Evolutionary conservation across 2,113 vertebrate species (phyloP).

Genomic region (Pedionomus torquatus): DNA sequence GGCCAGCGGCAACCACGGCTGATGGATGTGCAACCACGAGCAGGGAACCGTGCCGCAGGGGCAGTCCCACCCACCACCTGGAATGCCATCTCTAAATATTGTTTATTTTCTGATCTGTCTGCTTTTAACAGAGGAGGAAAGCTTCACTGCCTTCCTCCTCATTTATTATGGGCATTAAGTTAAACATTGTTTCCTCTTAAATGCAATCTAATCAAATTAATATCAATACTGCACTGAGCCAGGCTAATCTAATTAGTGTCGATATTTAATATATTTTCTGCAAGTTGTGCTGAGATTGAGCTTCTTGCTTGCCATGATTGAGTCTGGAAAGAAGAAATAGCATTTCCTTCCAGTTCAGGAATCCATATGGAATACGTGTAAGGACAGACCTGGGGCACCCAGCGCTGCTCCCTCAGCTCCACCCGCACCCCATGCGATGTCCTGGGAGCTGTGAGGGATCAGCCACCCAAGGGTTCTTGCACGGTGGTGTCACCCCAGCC

Average conservation of each 20-base stretch:
- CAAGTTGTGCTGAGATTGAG: neutral
- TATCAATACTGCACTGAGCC: conserved; percentile 15
- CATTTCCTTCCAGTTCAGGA: neutral
- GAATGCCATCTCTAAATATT: neutral
- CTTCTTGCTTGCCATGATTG: neutral
- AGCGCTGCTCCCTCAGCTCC: accelerated
- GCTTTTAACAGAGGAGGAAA: neutral
- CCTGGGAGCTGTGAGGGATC: neutral
- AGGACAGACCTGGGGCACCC: neutral
- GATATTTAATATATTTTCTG: conserved; percentile 34
- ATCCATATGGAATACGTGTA: accelerated
- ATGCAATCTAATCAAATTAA: conserved; percentile 18
- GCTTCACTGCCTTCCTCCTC: conserved; percentile 31
- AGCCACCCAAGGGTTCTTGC: neutral
- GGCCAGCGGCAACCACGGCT: too few relatives aligned
- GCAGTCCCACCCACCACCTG: too few relatives aligned
- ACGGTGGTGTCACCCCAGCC: neutral
- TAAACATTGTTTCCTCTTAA: conserved; percentile 47
- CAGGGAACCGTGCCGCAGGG: accelerated
- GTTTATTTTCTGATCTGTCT: neutral
- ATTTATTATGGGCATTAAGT: conserved; percentile 16
- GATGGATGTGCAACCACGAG: neutral
- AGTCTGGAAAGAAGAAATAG: neutral
- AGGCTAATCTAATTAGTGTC: conserved; percentile 36
- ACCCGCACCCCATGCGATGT: too few relatives aligned